Conservation (phyloP, 1,140 invertebrate genomes). For the Lutraria rhynchaena region DNA sequence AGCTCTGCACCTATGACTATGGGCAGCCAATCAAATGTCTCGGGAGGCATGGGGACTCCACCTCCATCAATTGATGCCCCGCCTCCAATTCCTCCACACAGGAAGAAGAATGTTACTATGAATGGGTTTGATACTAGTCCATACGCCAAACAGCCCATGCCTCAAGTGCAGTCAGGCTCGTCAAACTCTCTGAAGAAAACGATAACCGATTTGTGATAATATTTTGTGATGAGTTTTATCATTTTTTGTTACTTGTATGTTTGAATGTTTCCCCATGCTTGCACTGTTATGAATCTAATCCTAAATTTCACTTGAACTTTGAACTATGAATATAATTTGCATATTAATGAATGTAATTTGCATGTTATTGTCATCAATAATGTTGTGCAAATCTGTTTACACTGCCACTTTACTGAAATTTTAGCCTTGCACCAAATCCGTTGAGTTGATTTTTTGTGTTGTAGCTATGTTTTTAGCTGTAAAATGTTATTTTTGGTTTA, state of each 20-base stretch:
- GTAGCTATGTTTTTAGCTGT: too few species aligned
- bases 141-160: slow-evolving; percentile 30
- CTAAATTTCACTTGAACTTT: too few species aligned
- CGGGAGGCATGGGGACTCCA: not conserved
- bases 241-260: not conserved
- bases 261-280: too few species aligned
- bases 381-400: too few species aligned
- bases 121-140: slow-evolving; percentile 45
- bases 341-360: too few species aligned
- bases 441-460: too few species aligned
- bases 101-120: slow-evolving; percentile 26
- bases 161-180: slow-evolving; percentile 25
- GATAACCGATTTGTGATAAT: slow-evolving; percentile 53
- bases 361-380: too few species aligned
- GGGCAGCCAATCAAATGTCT: slow-evolving; percentile 24
- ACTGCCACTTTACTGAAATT: too few species aligned
- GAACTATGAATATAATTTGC: too few species aligned
- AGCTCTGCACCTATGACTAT: not conserved
- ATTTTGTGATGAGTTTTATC: not conserved
- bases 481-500: too few species aligned
- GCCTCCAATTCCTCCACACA: slow-evolving; percentile 46
- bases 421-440: too few species aligned
- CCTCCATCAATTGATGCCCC: slow-evolving; percentile 26
- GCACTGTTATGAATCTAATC: too few species aligned
- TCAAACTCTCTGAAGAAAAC: slow-evolving; percentile 55